A percentile compares a stretch with the other conserved stretches of the same genome.
These are phyloP conservation scores for Brachyistius frenatus DNA, from an alignment of 2,113 vertebrate genomes.

Conservation along the genomic window DNA sequence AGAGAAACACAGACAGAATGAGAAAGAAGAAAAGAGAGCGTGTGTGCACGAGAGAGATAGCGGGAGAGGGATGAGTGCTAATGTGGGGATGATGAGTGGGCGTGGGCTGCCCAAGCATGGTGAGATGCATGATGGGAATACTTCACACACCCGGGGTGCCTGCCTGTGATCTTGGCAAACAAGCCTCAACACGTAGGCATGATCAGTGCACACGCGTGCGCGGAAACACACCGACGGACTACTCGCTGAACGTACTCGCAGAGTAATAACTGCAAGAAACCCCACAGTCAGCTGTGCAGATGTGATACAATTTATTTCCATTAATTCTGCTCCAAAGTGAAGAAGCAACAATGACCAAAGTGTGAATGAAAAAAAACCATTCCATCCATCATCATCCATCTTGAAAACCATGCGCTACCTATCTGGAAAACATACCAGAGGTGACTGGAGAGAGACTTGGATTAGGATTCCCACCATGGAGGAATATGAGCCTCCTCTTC, in stretches of 20 bases:
- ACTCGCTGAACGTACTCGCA: slow-evolving; percentile 3
- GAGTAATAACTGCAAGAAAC: not conserved
- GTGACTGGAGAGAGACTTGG: not conserved
- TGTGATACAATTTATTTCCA: slow-evolving; percentile 42
- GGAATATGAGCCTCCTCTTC: too few relatives aligned
- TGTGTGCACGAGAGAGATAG: slow-evolving; percentile 40
- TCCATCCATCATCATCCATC: slow-evolving; percentile 50
- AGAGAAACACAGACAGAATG: slow-evolving; percentile 40
- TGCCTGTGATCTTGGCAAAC: slow-evolving; percentile 74
- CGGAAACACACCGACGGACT: slow-evolving; percentile 14
- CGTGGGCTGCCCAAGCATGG: slow-evolving; percentile 69
- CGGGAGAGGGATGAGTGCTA: slow-evolving; percentile 56
- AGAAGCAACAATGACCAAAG: not conserved
- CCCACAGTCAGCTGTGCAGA: slow-evolving; percentile 29
- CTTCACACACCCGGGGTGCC: slow-evolving; percentile 68
- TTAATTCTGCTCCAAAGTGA: slow-evolving; percentile 40
- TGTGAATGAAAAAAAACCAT: not conserved
- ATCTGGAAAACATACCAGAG: not conserved
- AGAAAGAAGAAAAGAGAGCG: slow-evolving; percentile 52
- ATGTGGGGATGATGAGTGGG: slow-evolving; percentile 79
- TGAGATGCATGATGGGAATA: slow-evolving; percentile 79
- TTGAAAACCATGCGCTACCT: not conserved
- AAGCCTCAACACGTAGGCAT: slow-evolving; percentile 51
- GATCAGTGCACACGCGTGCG: slow-evolving; percentile 27
- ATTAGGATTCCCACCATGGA: too few relatives aligned